A percentile compares a stretch with the other conserved stretches of the same genome.
These are phyloP conservation scores for Salvator merianae DNA, from an alignment of 2,113 vertebrate genomes.

Conservation along the genomic window DNA sequence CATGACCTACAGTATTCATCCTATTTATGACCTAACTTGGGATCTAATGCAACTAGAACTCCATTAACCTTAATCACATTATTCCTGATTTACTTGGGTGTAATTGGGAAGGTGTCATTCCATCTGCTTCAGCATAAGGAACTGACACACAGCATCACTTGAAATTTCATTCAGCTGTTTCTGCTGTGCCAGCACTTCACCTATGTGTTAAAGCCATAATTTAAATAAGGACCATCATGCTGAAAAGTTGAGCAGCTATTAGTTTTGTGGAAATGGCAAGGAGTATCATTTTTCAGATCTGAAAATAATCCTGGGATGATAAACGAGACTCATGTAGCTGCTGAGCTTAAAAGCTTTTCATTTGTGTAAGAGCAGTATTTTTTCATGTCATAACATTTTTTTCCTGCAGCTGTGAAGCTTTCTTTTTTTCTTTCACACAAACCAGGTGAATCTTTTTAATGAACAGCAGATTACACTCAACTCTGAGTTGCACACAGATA, in stretches of 20 bases:
- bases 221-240: background rate
- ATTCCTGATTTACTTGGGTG: background rate
- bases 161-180: background rate
- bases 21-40: background rate
- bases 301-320: rapidly evolving
- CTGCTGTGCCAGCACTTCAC: slow-evolving; percentile 1
- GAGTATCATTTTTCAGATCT: background rate
- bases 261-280: background rate
- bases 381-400: background rate
- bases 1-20: background rate
- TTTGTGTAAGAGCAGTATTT: slow-evolving; percentile 3
- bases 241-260: rapidly evolving
- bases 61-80: slow-evolving; percentile 10
- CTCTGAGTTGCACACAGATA: background rate
- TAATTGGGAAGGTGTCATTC: slow-evolving; percentile 5
- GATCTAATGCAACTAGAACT: background rate
- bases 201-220: background rate
- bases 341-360: background rate
- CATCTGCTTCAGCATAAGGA: background rate
- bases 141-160: background rate
- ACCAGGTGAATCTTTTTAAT: slow-evolving; percentile 23
- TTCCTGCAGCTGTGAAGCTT: background rate
- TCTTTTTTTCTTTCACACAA: slow-evolving; percentile 23
- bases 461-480: slow-evolving; percentile 7
- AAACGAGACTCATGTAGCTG: background rate